Percentiles rank a stretch among this genome's conserved stretches.
These are phyloP conservation scores for Leistus spinibarbis DNA, from an alignment of 2,888 invertebrate species.

Conservation along the genomic window DNA sequence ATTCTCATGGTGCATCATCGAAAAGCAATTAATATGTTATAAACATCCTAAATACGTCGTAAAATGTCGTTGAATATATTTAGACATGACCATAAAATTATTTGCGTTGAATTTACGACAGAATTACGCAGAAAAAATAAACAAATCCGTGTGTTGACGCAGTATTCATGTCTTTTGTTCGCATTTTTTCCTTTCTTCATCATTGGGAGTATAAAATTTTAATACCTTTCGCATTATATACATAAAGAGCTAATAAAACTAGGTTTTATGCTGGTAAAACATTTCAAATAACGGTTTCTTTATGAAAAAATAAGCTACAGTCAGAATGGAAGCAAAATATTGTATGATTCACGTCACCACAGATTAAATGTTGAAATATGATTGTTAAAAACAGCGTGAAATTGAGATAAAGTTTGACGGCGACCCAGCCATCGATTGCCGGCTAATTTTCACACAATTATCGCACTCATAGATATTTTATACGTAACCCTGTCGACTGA, in stretches of 20 bases:
- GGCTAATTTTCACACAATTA: no score
- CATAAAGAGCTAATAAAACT: conserved; percentile 32
- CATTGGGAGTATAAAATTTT: conserved; percentile 18
- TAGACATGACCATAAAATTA: conserved; percentile 16
- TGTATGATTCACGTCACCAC: no score
- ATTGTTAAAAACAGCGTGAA: not conserved
- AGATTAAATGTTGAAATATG: no score
- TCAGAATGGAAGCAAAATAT: not conserved
- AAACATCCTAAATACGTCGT: no score
- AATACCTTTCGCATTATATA: conserved; percentile 22
- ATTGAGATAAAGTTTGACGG: not conserved
- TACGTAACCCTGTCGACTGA: no score
- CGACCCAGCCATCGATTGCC: not conserved
- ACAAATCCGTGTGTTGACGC: conserved; percentile 12
- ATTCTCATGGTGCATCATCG: not conserved
- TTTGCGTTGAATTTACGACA: not conserved
- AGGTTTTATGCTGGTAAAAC: conserved; percentile 15
- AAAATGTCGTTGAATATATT: no score
- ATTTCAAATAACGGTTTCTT: not conserved
- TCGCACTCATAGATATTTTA: no score
- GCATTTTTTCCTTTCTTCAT: not conserved
- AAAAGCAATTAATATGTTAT: not conserved
- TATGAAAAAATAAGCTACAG: not conserved
- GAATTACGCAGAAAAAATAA: conserved; percentile 18
- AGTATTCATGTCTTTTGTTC: conserved; percentile 7